Evolutionary conservation across 2,888 invertebrate species (phyloP).

Genomic region (Pterostichus niger): DNA sequence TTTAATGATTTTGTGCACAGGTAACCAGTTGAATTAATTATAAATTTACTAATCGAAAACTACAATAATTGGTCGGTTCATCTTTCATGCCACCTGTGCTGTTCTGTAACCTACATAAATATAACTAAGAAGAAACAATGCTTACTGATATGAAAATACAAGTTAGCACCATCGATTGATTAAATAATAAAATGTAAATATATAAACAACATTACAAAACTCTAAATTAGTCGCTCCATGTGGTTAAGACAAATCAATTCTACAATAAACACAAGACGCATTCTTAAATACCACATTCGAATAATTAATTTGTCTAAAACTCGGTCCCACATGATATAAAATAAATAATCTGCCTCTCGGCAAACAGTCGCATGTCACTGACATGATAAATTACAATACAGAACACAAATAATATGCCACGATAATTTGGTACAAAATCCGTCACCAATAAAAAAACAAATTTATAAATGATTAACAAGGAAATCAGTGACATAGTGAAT

Average conservation of each 20-base stretch:
- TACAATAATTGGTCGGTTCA: constrained; percentile 37
- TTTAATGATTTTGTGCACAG: constrained; percentile 23
- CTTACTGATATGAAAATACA: constrained; percentile 41
- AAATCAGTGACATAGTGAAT: constrained; percentile 4
- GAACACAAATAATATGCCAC: background rate
- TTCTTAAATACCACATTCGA: constrained; percentile 5
- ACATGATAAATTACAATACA: constrained; percentile 16
- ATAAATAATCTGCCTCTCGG: constrained; percentile 23
- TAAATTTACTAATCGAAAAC: background rate
- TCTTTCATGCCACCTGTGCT: constrained; percentile 19
- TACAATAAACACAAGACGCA: constrained; percentile 1
- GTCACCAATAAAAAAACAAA: constrained; percentile 29
- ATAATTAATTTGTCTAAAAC: background rate
- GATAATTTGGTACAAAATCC: constrained; percentile 18
- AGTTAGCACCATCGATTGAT: constrained; percentile 48
- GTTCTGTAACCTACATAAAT: constrained; percentile 12
- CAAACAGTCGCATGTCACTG: constrained; percentile 25
- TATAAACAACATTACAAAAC: background rate
- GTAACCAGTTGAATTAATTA: constrained; percentile 4
- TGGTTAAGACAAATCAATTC: constrained; percentile 3
- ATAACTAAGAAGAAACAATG: constrained; percentile 37
- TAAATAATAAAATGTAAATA: constrained; percentile 19
- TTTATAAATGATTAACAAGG: constrained; percentile 16
- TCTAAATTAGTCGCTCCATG: constrained; percentile 7
- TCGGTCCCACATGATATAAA: constrained; percentile 22